Conservation (phyloP, 2,113 vertebrate species). For the Oreochromis niloticus region DNA sequence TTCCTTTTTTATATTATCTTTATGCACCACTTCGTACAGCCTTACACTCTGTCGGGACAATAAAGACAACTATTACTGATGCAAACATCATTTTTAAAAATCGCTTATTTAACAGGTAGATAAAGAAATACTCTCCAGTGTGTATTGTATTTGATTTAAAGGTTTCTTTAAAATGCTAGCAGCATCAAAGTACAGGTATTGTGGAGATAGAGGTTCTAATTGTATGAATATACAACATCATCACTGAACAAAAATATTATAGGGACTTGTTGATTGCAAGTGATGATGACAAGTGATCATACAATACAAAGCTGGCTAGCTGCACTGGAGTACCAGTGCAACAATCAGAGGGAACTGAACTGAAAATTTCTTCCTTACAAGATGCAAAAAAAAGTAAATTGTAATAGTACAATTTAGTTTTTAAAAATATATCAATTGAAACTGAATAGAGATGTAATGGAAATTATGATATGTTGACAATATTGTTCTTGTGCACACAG, state of each 20-base stretch:
- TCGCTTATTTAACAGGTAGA: not conserved
- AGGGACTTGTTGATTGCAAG: not conserved
- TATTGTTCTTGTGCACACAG: not conserved
- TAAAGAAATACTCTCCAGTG: not conserved
- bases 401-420: not conserved
- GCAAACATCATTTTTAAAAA: not conserved
- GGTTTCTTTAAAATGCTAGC: not conserved
- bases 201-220: not conserved
- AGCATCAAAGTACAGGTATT: not conserved
- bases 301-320: not conserved
- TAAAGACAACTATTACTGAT: not conserved
- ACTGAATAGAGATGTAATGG: not conserved
- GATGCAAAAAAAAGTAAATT: not conserved
- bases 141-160: not conserved
- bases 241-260: not conserved
- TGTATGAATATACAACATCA: not conserved
- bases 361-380: not conserved
- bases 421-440: not conserved
- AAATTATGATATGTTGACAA: not conserved
- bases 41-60: not conserved
- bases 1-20: not conserved
- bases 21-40: not conserved
- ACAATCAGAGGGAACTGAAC: not conserved
- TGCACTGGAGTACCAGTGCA: not conserved
- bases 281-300: not conserved